Conservation (phyloP, 2,888 invertebrate species). For the Cotesia congregata region DNA sequence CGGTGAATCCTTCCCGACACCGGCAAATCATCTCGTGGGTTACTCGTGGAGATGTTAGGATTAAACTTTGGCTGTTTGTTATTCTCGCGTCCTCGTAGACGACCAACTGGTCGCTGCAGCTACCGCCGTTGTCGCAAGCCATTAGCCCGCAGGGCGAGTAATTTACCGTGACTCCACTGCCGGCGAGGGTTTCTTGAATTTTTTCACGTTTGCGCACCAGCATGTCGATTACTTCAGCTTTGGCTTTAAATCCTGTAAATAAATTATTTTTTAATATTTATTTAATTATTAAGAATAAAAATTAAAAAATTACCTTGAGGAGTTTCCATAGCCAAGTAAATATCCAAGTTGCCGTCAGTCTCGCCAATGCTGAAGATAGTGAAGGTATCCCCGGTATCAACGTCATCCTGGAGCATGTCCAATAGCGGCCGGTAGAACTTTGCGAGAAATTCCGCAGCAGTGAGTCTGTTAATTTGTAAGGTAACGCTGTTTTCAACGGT, state of each 20-base stretch:
- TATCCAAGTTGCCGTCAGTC: constrained; percentile 76
- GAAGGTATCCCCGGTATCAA: constrained; percentile 77
- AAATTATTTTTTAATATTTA: neutral
- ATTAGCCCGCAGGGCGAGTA: constrained; percentile 83
- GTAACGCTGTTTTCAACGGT: constrained; percentile 89
- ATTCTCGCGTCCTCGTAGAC: constrained; percentile 81
- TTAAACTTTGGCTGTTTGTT: constrained; percentile 84
- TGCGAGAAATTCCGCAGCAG: constrained; percentile 82
- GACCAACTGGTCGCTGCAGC: constrained; percentile 80
- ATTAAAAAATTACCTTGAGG: constrained; percentile 63
- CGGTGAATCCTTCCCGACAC: constrained; percentile 88
- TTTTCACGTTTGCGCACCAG: constrained; percentile 78
- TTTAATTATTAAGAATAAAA: constrained; percentile 5
- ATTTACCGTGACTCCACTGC: constrained; percentile 76
- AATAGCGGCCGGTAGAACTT: constrained; percentile 82
- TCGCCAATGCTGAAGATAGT: constrained; percentile 84
- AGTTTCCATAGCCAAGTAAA: constrained; percentile 79
- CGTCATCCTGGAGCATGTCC: constrained; percentile 78
- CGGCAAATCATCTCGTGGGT: constrained; percentile 84
- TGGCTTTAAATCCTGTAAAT: constrained; percentile 74
- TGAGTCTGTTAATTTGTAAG: constrained; percentile 80
- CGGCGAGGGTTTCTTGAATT: constrained; percentile 77
- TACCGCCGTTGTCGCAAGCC: constrained; percentile 84
- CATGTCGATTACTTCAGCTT: constrained; percentile 77
- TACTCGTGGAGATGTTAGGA: constrained; percentile 87